phyloP scores from a whole-genome alignment of 2,113 vertebrate species.

The Marcusenius ussheri region DNA sequence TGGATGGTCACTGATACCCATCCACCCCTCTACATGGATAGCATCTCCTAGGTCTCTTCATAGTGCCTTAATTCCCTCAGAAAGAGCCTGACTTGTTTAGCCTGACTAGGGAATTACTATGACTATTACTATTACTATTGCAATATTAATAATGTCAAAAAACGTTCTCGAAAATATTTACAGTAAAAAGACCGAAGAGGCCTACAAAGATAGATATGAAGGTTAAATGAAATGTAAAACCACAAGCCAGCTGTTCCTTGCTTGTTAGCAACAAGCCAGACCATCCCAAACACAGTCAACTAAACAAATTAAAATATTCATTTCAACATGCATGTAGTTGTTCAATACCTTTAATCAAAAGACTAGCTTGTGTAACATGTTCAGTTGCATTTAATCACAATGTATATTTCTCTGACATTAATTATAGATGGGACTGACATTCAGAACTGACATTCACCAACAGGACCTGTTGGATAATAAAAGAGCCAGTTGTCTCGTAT shows the following conservation, averaged over 20 bases:
- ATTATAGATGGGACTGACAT: neutral
- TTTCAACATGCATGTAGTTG: neutral
- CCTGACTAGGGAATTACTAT: neutral
- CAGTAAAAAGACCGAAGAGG: neutral
- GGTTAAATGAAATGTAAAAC: neutral
- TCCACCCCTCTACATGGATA: neutral
- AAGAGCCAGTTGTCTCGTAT: neutral
- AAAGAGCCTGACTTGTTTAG: neutral
- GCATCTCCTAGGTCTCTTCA: neutral
- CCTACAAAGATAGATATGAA: neutral
- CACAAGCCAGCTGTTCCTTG: neutral
- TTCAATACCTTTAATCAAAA: neutral
- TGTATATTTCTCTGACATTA: neutral
- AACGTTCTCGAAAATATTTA: neutral
- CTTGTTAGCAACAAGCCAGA: neutral
- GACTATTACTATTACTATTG: neutral
- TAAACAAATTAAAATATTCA: neutral
- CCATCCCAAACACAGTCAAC: neutral
- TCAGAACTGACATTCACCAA: neutral
- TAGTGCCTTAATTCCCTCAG: neutral
- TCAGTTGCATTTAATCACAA: neutral
- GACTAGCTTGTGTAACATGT: neutral
- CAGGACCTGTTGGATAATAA: neutral
- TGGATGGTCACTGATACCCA: neutral
- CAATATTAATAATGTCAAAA: neutral